Base-by-base conservation (phyloP, 1,140 invertebrate species). In the Drosophila kurseongensis region DNA sequence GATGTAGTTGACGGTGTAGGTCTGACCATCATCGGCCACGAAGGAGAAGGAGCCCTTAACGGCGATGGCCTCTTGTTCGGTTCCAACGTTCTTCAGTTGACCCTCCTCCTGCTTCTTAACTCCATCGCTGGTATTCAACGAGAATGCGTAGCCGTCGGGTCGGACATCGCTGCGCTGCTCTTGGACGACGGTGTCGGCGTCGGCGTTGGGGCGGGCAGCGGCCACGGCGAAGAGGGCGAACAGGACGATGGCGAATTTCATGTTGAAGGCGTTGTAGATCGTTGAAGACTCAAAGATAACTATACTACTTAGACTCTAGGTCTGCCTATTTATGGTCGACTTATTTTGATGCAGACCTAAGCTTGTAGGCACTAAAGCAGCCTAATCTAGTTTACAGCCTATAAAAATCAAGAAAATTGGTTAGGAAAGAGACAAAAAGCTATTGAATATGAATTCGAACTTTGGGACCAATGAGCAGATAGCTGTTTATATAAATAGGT, bases 231-330 rank as follows among this genome's bases (percentile, higher is more conserved):
- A 72, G 45, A 78, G 60, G 8, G 75, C 75, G 44, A 68, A 58
- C n/a, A 78, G 58, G 40, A 86, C 73, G 58, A 78, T 67, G 48
- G 79, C 42, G 78, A 84, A 80, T 73, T 91, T 91, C 88, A 91
- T 90, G 42, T 55, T 88, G 59, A 76, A 66, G 9, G 35, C 32
- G 29, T 32, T 36, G 67, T 72, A 44, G 67, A 45, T 60, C 67
- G 56, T 72, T 74, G 68, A 61, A 62, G 67, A 50, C 42, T 74
- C 56, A 74, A 74, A 72, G 57, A 60, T 48, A 38, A 74, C 71
- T 74, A 73, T 72, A 38, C 29, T 62, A 14, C 40, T 61, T 35
- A 16, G 18, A 36, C 36, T 6, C 29, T 14, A 23, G 12, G 14
- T 23, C 18, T 6, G 38, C 23, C 10, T 18, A 54, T 67, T 67